Evolutionary conservation across 1,140 invertebrate species (phyloP).

Genomic region (Bombyx mori): ASM3026992v2 NC_085123.1:5483501-5484000

Average conservation of each 20-base stretch:
- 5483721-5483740: conserved; percentile 1
- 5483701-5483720: neutral
- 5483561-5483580: conserved; percentile 49
- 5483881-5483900: too few relatives aligned
- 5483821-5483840: too few relatives aligned
- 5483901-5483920: too few relatives aligned
- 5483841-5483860: too few relatives aligned
- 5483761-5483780: neutral
- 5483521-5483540: conserved; percentile 44
- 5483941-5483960: too few relatives aligned
- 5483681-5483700: conserved; percentile 1
- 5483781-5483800: neutral
- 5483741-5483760: neutral
- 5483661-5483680: conserved; percentile 11
- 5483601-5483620: conserved; percentile 49
- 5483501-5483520: conserved; percentile 51
- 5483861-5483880: too few relatives aligned
- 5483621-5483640: conserved; percentile 47
- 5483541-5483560: conserved; percentile 38
- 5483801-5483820: too few relatives aligned
- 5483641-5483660: conserved; percentile 29
- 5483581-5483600: conserved; percentile 50
- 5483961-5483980: too few relatives aligned
- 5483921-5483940: too few relatives aligned
- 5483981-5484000: too few relatives aligned